These are phyloP conservation scores for Chloropsis cyanopogon DNA, from an alignment of 2,113 vertebrate genomes.

Conservation along the genomic window DNA sequence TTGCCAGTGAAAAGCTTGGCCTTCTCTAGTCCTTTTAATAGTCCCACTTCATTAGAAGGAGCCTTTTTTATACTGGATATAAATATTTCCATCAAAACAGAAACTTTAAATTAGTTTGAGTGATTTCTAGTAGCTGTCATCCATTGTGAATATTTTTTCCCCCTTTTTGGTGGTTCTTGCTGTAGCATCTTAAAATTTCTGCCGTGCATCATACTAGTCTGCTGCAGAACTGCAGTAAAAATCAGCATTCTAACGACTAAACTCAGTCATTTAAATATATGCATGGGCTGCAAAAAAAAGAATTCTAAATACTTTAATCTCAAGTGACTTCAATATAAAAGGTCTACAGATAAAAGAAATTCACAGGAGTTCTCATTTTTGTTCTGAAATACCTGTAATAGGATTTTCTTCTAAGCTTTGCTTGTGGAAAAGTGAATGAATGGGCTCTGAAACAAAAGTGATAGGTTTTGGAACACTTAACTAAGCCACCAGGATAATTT, in stretches of 20 bases:
- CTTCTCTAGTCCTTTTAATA: slow-evolving; percentile 22
- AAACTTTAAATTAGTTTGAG: background rate
- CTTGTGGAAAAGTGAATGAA: background rate
- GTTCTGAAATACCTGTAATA: background rate
- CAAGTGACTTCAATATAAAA: background rate
- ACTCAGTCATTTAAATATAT: background rate
- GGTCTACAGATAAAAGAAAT: background rate
- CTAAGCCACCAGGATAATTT: background rate
- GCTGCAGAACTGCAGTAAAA: background rate
- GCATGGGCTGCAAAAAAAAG: background rate
- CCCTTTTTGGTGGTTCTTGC: background rate
- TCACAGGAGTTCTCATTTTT: background rate
- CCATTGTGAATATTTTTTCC: too few species aligned
- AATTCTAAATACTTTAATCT: background rate
- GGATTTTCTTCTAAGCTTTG: background rate
- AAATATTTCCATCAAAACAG: background rate
- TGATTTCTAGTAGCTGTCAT: background rate
- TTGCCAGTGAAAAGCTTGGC: background rate
- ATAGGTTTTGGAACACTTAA: background rate
- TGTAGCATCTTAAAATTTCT: background rate
- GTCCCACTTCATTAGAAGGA: background rate
- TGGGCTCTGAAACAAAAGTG: background rate
- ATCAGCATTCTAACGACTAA: background rate
- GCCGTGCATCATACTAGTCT: background rate
- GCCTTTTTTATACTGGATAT: background rate